Conservation (phyloP, 2,888 invertebrate genomes). For the Trimorus sp. region DNA sequence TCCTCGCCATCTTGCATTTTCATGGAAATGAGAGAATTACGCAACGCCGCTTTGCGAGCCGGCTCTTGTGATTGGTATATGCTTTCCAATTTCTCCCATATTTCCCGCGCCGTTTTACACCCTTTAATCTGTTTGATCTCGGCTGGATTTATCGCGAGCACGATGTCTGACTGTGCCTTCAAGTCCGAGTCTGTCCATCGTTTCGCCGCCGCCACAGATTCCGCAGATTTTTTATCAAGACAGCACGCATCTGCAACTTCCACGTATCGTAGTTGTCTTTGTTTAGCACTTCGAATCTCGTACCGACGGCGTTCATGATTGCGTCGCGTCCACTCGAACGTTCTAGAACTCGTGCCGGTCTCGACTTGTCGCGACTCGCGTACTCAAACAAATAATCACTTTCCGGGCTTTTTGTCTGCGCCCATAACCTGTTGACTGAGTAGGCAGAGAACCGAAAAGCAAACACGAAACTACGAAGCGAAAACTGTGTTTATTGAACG, state of each 20-base stretch:
- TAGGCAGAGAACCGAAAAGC: too few species aligned
- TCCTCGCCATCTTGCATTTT: slow-evolving; percentile 22
- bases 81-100: slow-evolving; percentile 23
- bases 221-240: slow-evolving; percentile 19
- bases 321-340: neutral
- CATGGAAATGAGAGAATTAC: slow-evolving; percentile 15
- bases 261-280: slow-evolving; percentile 34
- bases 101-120: slow-evolving; percentile 8
- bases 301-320: slow-evolving; percentile 3
- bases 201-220: neutral
- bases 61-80: slow-evolving; percentile 22
- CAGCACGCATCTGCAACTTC: slow-evolving; percentile 32
- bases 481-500: too few species aligned
- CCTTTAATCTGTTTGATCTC: slow-evolving; percentile 20
- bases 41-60: slow-evolving; percentile 2
- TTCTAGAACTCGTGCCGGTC: too few species aligned
- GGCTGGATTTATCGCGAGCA: slow-evolving; percentile 1
- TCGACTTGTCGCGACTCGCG: too few species aligned
- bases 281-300: slow-evolving; percentile 2
- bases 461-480: too few species aligned
- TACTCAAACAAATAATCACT: neutral
- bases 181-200: slow-evolving; percentile 17
- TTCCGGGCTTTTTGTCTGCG: slow-evolving; percentile 2
- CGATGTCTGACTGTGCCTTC: slow-evolving; percentile 27
- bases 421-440: slow-evolving; percentile 19